A percentile compares a stretch with the other conserved stretches of the same genome.
Evolutionary conservation across 1,140 invertebrate species (phyloP).

Genomic region (Drosophila kepulauana): DNA sequence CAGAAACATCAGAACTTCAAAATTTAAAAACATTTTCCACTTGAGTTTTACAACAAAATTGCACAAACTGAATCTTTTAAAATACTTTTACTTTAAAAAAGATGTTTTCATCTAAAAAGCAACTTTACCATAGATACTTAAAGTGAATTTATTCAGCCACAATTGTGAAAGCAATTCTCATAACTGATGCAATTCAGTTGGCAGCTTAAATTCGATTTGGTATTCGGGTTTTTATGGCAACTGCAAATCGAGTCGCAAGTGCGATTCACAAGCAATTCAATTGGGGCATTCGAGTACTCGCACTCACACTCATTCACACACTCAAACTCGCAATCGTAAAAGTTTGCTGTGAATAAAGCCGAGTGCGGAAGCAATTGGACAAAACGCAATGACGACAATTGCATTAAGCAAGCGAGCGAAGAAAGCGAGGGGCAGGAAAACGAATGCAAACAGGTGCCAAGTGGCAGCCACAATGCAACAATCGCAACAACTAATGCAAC

Average conservation of each 20-base stretch:
- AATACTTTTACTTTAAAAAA: no score
- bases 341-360: not conserved
- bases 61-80: no score
- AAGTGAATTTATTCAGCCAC: not conserved
- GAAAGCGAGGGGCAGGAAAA: conserved; percentile 20
- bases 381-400: conserved; percentile 42
- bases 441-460: conserved; percentile 43
- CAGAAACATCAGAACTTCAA: no score
- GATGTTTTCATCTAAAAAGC: not conserved
- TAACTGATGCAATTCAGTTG: not conserved
- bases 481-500: not conserved
- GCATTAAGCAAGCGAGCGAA: conserved; percentile 25
- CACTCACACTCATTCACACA: no score
- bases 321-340: not conserved
- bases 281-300: not conserved
- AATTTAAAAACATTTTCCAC: no score
- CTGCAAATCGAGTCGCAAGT: not conserved
- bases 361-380: conserved; percentile 45
- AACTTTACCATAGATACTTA: no score
- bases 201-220: not conserved
- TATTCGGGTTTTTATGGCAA: not conserved
- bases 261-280: not conserved
- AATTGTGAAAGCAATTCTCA: not conserved
- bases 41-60: no score
- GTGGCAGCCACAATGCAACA: conserved; percentile 21